Base-by-base conservation (phyloP, 2,113 vertebrate species). In the Heterocephalus glaber region DNA sequence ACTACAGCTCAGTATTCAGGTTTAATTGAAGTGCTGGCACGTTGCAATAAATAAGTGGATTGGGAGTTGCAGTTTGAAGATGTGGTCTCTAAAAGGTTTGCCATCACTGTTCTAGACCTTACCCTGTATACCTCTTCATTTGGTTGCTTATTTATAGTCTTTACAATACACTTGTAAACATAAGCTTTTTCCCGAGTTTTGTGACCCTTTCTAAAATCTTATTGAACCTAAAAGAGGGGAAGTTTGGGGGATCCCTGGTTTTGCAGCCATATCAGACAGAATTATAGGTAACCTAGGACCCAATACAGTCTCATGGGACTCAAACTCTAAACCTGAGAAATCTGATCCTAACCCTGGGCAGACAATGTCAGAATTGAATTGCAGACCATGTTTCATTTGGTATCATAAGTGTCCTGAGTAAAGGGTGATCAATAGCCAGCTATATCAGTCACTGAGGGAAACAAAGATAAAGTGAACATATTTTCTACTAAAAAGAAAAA, bases 381-480 rank as follows among this genome's bases (percentile, higher is more conserved):
- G 35, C 41, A 82, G 54, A 41, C 24, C 20, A 58, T n/a, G 35
- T 58, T 52, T 58, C 19, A n/a, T 58, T 58, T 26, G 20, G 79
- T 80, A 35, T 60, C n/a, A 1, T 60, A 82, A 41, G n/a, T 41
- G 22, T 28, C 30, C 60, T 63, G 82, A 84, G 41, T 84, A 16
- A 61, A 60, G 24, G 8, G 7, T 61, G 81, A 61, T 47, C 82
- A 63, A 44, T n/a, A 82, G 41, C 14, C 44, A 54, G 30, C 16
- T 28, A 13, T 74, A 44, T 47, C 81, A 49, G 35, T 80, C 41
- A 52, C 8, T 49, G 4, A 65, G 52, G n/a, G 66, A 13, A 44
- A 86, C 49, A 95, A n/a, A 89, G 4, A 90, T 33, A 54, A 84
- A 92, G 19, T 74, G 33, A 89, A 88, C 38, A 70, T 58, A 52